Evolutionary conservation across 2,888 invertebrate genomes (phyloP), one percentile per base, ranked within the genome.

Genomic region (Automeris io): DNA sequence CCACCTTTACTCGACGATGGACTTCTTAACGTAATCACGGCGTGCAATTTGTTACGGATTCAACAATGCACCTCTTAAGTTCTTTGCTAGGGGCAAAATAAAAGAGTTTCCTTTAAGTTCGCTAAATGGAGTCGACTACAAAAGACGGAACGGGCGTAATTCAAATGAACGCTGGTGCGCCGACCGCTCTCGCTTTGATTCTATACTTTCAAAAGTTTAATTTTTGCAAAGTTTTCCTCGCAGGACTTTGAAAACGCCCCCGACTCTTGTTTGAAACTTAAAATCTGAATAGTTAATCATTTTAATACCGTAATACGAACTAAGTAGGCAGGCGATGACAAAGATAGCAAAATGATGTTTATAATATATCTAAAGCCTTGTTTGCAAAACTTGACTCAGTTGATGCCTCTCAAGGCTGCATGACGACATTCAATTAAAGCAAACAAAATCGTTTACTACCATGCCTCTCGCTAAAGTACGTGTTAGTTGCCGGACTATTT

Each of bases 91-190:
- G 64, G 45, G 52, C 57, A 64, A 82, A 83, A 81, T 75, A 79
- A 80, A 85, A 77, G 73, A 77, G 67, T 70, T 58, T 62, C 65
- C 70, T 76, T 74, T 72, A 80, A 80, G 76, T 82, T 82, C 72
- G 69, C 73, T 81, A 83, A 86, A 86, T 82, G 83, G 82, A 83
- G 79, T 74, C 65, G 83, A 81, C 77, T 81, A 85, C 83, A 85
- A 86, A 85, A 82, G 85, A 70, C 81, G 68, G 73, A 68, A 66
- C 64, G 57, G 65, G 59, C 71, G 77, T 78, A 79, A 85, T 83
- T 83, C 78, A 81, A 85, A 83, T 77, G 80, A 82, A 72, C 73
- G 74, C 64, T 57, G 66, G 57, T 57, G 61, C 51, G 54, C 61
- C 66, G 64, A 70, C 71, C 71, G 69, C 70, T 70, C 66, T 61